Evolutionary conservation across 1,140 invertebrate species (phyloP).

Genomic region (Ephestia elutella): DNA sequence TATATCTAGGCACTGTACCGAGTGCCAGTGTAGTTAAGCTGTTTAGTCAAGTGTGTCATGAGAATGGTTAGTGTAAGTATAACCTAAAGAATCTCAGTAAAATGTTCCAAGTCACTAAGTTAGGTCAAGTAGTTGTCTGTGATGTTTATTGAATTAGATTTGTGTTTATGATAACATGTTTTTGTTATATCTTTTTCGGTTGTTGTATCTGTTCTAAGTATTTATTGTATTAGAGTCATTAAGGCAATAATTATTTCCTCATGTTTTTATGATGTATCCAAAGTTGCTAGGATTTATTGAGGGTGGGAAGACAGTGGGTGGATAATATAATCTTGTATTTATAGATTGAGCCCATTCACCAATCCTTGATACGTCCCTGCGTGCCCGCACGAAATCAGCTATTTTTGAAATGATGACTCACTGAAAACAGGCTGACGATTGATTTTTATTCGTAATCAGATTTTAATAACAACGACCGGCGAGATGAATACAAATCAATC

Average conservation of each 20-base stretch:
- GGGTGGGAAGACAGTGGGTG: neutral
- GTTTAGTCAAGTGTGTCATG: slow-evolving; percentile 47
- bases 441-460: too few species aligned
- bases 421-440: too few species aligned
- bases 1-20: slow-evolving; percentile 22
- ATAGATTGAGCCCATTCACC: neutral
- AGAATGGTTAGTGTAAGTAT: slow-evolving; percentile 26
- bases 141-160: slow-evolving; percentile 58
- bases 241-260: slow-evolving; percentile 18
- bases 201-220: slow-evolving; percentile 21
- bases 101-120: slow-evolving; percentile 47
- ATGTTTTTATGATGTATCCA: neutral
- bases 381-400: too few species aligned
- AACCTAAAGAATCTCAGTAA: slow-evolving; percentile 48
- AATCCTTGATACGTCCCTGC: neutral
- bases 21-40: slow-evolving; percentile 51
- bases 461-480: too few species aligned
- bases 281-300: neutral
- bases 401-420: too few species aligned
- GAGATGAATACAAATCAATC: too few species aligned
- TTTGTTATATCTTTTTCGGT: slow-evolving; percentile 26
- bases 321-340: neutral
- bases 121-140: slow-evolving; percentile 61
- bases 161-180: slow-evolving; percentile 44
- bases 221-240: slow-evolving; percentile 14